Conservation (phyloP, 2,888 invertebrate species). For the Eutolmus rufibarbis region DNA sequence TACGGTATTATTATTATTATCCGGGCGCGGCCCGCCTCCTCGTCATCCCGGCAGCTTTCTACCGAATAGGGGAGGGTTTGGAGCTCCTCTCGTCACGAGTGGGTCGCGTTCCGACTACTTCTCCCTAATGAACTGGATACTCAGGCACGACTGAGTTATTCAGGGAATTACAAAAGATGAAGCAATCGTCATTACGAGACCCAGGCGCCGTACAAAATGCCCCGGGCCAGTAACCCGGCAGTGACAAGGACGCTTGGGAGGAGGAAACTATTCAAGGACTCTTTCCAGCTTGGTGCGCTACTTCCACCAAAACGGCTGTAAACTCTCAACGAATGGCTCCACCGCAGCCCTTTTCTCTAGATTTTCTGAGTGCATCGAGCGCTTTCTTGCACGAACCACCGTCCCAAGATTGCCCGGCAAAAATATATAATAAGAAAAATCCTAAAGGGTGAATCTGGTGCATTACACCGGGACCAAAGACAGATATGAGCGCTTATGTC, state of each 20-base stretch:
- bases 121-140: conserved; percentile 44
- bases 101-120: conserved; percentile 29
- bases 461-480: neutral
- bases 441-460: neutral
- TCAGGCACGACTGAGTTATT: conserved; percentile 44
- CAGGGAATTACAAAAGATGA: conserved; percentile 27
- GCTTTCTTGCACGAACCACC: neutral
- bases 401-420: neutral
- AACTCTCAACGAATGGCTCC: neutral
- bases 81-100: neutral
- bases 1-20: conserved; percentile 16
- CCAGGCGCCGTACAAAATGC: neutral
- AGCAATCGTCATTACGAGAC: neutral
- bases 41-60: neutral
- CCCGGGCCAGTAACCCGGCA: neutral
- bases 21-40: neutral
- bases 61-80: neutral
- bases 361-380: neutral
- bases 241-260: neutral
- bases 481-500: neutral
- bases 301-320: neutral
- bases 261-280: neutral
- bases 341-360: neutral
- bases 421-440: neutral
- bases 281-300: neutral